These are phyloP conservation scores for Euzetes globulus DNA, from an alignment of 2,888 invertebrate genomes.

Conservation along the genomic window DNA sequence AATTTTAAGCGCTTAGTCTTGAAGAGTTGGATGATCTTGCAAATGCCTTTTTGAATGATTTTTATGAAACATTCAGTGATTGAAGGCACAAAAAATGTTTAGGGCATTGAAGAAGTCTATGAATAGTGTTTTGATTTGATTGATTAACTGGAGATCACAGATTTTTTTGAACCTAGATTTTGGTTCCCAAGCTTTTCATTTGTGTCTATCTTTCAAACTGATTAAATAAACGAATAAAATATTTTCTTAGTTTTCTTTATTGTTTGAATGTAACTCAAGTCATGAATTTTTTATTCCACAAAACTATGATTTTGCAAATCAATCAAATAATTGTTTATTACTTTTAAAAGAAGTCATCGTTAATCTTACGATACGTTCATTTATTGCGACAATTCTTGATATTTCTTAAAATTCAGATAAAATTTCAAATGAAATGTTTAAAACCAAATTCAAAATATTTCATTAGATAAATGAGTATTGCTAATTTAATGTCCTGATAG, in stretches of 20 bases:
- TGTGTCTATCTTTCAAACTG: not conserved
- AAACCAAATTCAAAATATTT: too few relatives aligned
- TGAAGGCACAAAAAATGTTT: too few relatives aligned
- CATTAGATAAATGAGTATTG: too few relatives aligned
- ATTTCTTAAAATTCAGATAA: too few relatives aligned
- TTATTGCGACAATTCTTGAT: too few relatives aligned
- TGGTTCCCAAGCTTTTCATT: not conserved
- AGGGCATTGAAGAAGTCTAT: not conserved
- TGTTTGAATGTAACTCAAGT: not conserved
- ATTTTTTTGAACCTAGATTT: not conserved
- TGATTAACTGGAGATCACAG: conserved; percentile 11
- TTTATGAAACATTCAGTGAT: too few relatives aligned
- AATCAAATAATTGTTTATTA: not conserved
- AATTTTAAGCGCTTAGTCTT: too few relatives aligned
- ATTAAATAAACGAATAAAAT: not conserved
- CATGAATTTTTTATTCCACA: not conserved
- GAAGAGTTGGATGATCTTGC: too few relatives aligned
- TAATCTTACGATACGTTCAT: not conserved
- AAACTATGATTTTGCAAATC: not conserved
- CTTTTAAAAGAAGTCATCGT: not conserved
- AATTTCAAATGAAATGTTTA: too few relatives aligned
- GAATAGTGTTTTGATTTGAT: not conserved
- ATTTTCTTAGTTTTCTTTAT: not conserved
- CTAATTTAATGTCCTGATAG: too few relatives aligned
- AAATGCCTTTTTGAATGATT: too few relatives aligned